phyloP scores from a whole-genome alignment of 1,140 invertebrate species.

The Anastatus disparis region DNA sequence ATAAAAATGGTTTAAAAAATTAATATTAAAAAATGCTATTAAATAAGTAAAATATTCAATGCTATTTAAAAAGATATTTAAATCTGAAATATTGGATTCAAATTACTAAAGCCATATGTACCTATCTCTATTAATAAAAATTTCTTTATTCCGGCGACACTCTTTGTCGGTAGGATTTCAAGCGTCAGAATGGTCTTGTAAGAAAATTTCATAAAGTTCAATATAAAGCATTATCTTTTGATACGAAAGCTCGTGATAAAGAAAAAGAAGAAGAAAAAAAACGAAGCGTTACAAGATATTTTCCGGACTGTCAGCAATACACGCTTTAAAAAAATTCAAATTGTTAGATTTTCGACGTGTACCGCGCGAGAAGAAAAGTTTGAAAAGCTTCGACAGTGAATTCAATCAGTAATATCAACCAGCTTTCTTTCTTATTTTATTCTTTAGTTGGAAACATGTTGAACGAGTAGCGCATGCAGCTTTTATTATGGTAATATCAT shows the following conservation, averaged over 20 bases:
- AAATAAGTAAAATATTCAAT: no score
- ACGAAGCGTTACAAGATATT: background rate
- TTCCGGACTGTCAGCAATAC: background rate
- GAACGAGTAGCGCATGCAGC: constrained; percentile 4
- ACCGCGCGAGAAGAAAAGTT: background rate
- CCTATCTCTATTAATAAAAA: no score
- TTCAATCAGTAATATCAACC: constrained; percentile 16
- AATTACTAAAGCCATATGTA: no score
- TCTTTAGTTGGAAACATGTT: no score
- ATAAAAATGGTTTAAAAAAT: no score
- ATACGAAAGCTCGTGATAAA: background rate
- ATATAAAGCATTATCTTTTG: constrained; percentile 16
- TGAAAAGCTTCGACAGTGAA: constrained; percentile 4
- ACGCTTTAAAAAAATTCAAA: constrained; percentile 18
- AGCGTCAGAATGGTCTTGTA: background rate
- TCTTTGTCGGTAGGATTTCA: background rate
- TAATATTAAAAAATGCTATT: no score
- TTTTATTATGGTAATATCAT: constrained; percentile 62
- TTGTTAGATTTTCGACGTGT: background rate
- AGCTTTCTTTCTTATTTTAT: background rate
- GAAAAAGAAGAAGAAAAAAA: no score
- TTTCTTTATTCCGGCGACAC: background rate
- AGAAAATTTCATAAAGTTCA: background rate
- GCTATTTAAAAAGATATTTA: no score
- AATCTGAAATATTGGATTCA: no score